A percentile compares a stretch with the other conserved stretches of the same genome.
Conservation (phyloP, 2,888 invertebrate species). For the Pachycephus smyrnensis region DNA sequence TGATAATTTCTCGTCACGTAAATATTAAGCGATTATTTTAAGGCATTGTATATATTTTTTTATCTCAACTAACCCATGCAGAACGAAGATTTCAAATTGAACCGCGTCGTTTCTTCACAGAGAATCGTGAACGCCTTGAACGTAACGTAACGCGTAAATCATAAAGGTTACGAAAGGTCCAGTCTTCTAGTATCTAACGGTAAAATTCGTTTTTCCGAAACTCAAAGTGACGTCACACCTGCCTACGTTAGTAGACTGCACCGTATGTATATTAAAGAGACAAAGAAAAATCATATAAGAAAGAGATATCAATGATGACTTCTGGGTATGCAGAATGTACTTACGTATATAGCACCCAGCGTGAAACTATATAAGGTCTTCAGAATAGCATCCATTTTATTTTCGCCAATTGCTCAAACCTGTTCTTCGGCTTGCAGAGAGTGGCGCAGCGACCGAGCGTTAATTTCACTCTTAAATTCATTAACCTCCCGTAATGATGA, state of each 20-base stretch:
- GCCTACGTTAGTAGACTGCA: background rate
- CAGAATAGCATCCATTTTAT: background rate
- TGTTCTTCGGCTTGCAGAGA: background rate
- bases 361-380: background rate
- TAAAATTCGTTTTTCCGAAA: background rate
- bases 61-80: background rate
- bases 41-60: background rate
- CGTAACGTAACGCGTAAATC: background rate
- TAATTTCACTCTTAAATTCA: conserved; percentile 16
- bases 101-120: background rate
- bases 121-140: background rate
- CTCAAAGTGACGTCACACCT: background rate
- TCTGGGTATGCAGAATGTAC: background rate
- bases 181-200: background rate
- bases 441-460: background rate
- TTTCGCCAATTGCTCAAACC: conserved; percentile 6
- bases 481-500: conserved; percentile 4
- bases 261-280: background rate
- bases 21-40: background rate
- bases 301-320: background rate
- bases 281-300: background rate
- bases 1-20: background rate
- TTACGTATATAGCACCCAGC: background rate
- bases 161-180: background rate
- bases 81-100: background rate